Evolutionary conservation across 2,888 invertebrate genomes (phyloP).

Genomic region (Heliconius erato): DNA sequence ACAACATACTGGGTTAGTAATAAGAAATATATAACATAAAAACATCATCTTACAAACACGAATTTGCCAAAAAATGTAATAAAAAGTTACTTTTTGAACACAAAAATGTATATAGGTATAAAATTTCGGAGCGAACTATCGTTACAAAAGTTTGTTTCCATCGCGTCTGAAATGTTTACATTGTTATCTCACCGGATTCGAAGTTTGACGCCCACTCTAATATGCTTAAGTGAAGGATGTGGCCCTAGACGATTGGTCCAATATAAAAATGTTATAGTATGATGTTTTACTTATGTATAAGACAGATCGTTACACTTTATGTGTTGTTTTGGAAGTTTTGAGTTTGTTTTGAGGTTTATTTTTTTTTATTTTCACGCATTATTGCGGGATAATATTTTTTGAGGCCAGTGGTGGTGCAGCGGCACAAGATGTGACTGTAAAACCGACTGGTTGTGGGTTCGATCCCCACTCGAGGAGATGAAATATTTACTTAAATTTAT

Average conservation of each 20-base stretch:
- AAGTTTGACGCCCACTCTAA: conserved; percentile 76
- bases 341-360: not conserved
- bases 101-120: conserved; percentile 14
- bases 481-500: no score
- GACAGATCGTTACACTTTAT: conserved; percentile 32
- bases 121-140: conserved; percentile 66
- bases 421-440: no score
- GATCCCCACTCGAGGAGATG: no score
- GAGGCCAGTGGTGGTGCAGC: no score
- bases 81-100: conserved; percentile 5
- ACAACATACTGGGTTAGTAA: no score
- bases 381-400: not conserved
- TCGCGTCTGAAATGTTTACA: conserved; percentile 78
- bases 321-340: not conserved
- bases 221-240: conserved; percentile 84
- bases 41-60: not conserved
- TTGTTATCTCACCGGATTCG: conserved; percentile 69
- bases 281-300: conserved; percentile 34
- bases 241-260: conserved; percentile 76
- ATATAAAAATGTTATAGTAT: conserved; percentile 48
- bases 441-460: no score
- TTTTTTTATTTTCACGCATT: not conserved
- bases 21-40: no score
- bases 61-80: conserved; percentile 3
- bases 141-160: conserved; percentile 72